A percentile compares a stretch with the other conserved stretches of the same genome.
phyloP scores from a whole-genome alignment of 2,797 vertebrate species.

The Megalops cyprinoides region DNA sequence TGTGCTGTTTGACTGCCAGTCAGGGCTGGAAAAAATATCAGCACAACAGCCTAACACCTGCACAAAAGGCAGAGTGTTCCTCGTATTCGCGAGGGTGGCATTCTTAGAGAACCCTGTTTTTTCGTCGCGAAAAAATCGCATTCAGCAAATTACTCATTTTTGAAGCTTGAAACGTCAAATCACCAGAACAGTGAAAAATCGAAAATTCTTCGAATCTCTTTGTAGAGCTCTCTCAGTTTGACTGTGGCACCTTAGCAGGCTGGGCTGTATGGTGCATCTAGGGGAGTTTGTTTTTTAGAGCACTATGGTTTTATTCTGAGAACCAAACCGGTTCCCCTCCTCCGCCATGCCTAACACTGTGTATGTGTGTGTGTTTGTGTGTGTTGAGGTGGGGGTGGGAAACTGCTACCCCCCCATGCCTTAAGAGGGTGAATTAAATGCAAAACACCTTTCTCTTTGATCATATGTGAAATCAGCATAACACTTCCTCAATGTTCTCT shows the following conservation, averaged over 20 bases:
- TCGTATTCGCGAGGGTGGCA: background rate
- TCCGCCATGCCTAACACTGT: background rate
- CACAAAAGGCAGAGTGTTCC: background rate
- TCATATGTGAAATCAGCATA: too few species aligned
- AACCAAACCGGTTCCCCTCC: too few species aligned
- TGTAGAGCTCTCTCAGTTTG: background rate
- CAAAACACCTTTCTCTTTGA: too few species aligned
- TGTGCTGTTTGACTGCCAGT: background rate
- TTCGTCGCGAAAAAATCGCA: background rate
- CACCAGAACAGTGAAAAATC: background rate
- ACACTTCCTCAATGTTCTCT: background rate
- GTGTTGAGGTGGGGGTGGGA: background rate
- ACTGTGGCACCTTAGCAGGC: background rate
- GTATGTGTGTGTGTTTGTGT: background rate
- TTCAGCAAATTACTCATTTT: background rate
- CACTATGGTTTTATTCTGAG: background rate
- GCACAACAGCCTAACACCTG: background rate
- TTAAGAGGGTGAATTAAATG: too few species aligned
- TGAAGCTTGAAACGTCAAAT: background rate
- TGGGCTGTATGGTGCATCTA: background rate
- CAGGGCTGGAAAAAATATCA: background rate
- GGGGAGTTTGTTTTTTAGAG: too few species aligned
- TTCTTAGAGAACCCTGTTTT: background rate
- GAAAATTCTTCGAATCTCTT: slow-evolving; percentile 19
- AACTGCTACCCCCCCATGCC: too few species aligned